Evolutionary conservation across 2,888 invertebrate genomes (phyloP), one percentile per base, ranked within the genome.

Genomic region (Neocrepidodera transversa): DNA sequence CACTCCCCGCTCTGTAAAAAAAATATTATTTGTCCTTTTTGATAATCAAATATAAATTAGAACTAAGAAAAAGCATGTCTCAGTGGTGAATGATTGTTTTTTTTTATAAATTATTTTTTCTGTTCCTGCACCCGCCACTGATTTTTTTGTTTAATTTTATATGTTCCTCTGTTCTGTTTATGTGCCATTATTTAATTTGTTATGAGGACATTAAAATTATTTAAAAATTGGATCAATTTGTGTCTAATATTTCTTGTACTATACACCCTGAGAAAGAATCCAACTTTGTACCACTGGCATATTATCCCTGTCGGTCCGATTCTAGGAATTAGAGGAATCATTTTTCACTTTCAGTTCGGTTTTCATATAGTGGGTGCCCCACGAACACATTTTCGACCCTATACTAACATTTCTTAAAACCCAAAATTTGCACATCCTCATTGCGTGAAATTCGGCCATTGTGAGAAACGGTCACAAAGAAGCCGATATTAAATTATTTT

Each of bases 371-470:
- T 68, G 70, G 71, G 71, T 68, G 71, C 62, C 58, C 62, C 63
- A 55, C 59, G 62, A 63, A 51, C 53, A 35, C 38, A 49, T 43
- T 57, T 28, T 58, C 30, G 35, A 40, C 62, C 54, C 45, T 59
- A 57, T 51, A 18, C 30, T 16, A 43, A 45, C 7, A 32, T 30
- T 20, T 56, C 52, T 58, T 60, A 59, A 55, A 58, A 58, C 50
- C 47, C 54, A 42, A 45, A 48, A 52, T 36, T 45, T 51, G 42
- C 62, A 65, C 59, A 66, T 69, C 69, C 67, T 61, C 61, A 49
- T 65, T 62, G 71, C 72, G 71, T 72, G 71, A 72, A 72, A 72
- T 72, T 68, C 62, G 63, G 65, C 62, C 68, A 69, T 72, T 72
- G 72, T 72, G 68, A 65, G 70, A 68, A 65, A 64, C 49, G 62